Base-by-base conservation (phyloP, 1,140 invertebrate genomes). In the Ganaspis sp. region DNA sequence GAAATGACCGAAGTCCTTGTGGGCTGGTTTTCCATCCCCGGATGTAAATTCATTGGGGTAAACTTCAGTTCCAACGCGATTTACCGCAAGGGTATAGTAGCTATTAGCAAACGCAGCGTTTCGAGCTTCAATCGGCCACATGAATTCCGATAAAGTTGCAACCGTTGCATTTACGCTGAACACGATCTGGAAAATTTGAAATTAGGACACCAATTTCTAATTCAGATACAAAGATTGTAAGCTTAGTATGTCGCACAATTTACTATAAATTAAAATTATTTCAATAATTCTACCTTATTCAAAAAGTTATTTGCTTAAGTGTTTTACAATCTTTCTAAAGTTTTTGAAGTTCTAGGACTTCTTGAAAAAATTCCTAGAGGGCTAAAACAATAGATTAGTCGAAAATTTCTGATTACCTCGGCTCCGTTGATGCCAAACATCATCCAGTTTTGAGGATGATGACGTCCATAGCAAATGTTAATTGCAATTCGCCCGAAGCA, bases 151-250 rank as follows among this genome's bases (percentile, higher is more conserved):
- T 42, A 94, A 93, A 49, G 91, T 91, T 2, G 92, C 92, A 15
- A 93, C 95, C 12, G 98, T 99, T n/a, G 99, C 99, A 5, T 97
- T 98, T 19, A 99, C 99, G 92, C 99, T 99, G 87, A 99, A 99
- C 0, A 99, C 98, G 76, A 99, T 98, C 93, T 91, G 54, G 8
- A 81, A 82, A 83, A 40, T 38, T 42, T 45, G n/a, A n/a, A n/a
- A n/a, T n/a, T n/a, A n/a, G n/a, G n/a, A n/a, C n/a, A n/a, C n/a
- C n/a, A 83, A 40, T 38, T 42, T 45, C 23, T n/a, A 15, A 3
- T n/a, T n/a, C n/a, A n/a, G n/a, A n/a, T n/a, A n/a, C n/a, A n/a
- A n/a, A n/a, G n/a, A n/a, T n/a, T n/a, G n/a, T n/a, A n/a, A n/a
- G n/a, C n/a, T n/a, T n/a, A n/a, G n/a, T n/a, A n/a, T n/a, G n/a